Evolutionary conservation across 2,113 vertebrate species (phyloP), one percentile per base, ranked within the genome.

Genomic region (Chascanopsetta lugubris): DNA sequence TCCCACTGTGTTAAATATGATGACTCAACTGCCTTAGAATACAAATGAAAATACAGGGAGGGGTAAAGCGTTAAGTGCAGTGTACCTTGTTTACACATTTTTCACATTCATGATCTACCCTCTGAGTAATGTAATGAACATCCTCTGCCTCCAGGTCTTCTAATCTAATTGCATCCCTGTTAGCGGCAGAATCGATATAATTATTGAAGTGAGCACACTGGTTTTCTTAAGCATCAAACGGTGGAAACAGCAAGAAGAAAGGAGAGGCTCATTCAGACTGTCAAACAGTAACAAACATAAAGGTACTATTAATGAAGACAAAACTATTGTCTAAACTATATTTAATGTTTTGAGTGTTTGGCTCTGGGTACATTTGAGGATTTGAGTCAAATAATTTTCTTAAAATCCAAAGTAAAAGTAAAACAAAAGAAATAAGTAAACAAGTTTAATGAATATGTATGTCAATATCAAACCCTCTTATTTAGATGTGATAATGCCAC

Each of bases 121-220:
- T 34, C 50, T 43, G 59, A 49, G 64, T 55, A 60, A 69, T 26
- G 64, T 55, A 60, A 69, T 26, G 58, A 63, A 59, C 63, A 50
- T 61, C 43, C 51, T 57, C 43, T 57, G 30, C 49, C 45, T 46
- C 26, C 24, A 6, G 1, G 29, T 55, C 47, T 59, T 47, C n/a
- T n/a, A n/a, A n/a, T n/a, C n/a, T n/a, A 50, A 29, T 57, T 8
- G 21, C 50, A 24, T 72, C 13, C n/a, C n/a, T n/a, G n/a, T 38
- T 38, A 63, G 36, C 18, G 40, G 13, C 22, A 30, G 25, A 22
- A 67, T 71, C 61, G 67, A 64, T 69, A 45, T 30, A 38, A 36
- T 46, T 40, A 43, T 4, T 69, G 12, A 48, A 34, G 4, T 55
- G 49, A 38, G 48, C 40, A 46, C 3, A 15, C 22, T n/a, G 30